Base-by-base conservation (phyloP, 2,113 vertebrate species). In the Solea senegalensis region DNA sequence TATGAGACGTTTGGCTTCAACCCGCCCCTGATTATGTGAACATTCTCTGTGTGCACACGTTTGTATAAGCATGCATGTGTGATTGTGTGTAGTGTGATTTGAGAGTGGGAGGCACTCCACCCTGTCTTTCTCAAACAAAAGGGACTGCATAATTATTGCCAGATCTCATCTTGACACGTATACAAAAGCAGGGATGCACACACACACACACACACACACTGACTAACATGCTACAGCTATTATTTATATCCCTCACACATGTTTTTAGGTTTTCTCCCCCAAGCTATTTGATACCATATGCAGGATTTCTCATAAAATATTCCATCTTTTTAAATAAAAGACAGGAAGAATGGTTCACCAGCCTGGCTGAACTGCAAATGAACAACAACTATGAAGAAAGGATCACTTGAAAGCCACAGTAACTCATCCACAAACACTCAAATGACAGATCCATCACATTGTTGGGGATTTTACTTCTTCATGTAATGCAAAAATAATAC, bases 391-490 rank as follows among this genome's bases (percentile, higher is more conserved):
- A 21, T 21, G 21, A 13, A 44, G 9, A 44, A 45, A 45, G 44
- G 44, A 12, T 48, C 14, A 14, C 12, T 48, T 13, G 44, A 45
- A 9, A 45, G 11, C 44, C 2, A 9, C 14, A 48, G 12, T 12
- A 48, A 11, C 4, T 48, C 4, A 48, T 5, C 45, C 11, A 5
- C 10, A 48, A 54, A 60, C 27, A 73, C 41, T 82, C 65, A 72
- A 75, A 82, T 49, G 59, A 77, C 77, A 70, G 56, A 74, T 68
- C 54, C 65, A 64, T 89, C 86, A 90, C 88, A 90, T 87, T 88
- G 58, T 76, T 68, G 78, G 86, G 85, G 62, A 89, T 83, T 84
- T 92, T 87, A 78, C 72, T 87, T 83, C 49, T 67, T 81, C 39
- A n/a, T 65, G 64, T 72, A 83, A 81, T 77, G 40, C 57, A 80